These are phyloP conservation scores for Hypercompe scribonia DNA, from an alignment of 2,888 invertebrate species.

Conservation along the genomic window DNA sequence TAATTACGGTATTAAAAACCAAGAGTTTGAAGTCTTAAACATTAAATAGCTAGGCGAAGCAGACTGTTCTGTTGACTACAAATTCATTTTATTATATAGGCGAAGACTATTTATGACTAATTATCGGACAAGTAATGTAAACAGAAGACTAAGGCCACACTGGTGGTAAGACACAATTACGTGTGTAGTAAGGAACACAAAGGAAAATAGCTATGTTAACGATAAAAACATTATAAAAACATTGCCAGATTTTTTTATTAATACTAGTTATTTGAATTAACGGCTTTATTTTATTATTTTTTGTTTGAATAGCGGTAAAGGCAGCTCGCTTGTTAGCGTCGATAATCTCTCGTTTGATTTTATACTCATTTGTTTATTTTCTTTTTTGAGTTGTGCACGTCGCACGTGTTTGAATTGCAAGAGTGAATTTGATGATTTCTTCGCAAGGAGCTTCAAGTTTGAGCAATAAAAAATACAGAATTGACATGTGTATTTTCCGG, in stretches of 20 bases:
- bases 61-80: background rate
- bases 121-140: no score
- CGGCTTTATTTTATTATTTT: slow-evolving; percentile 24
- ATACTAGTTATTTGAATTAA: background rate
- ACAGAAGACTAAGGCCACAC: background rate
- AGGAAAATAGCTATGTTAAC: no score
- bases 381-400: slow-evolving; percentile 16
- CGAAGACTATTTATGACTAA: background rate
- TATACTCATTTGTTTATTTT: slow-evolving; percentile 25
- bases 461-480: slow-evolving; percentile 4
- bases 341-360: slow-evolving; percentile 20
- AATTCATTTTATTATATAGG: background rate
- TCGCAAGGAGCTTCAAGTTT: background rate
- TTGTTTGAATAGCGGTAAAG: slow-evolving; percentile 25
- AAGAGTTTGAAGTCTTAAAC: background rate
- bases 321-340: slow-evolving; percentile 21
- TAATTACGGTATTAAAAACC: background rate
- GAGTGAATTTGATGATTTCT: slow-evolving; percentile 11
- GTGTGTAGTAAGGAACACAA: no score
- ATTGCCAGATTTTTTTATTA: background rate
- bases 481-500: background rate
- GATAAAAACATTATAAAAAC: no score
- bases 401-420: slow-evolving; percentile 17
- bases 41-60: background rate
- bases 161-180: background rate